phyloP scores from a whole-genome alignment of 37 sponge, comb jelly and placozoan genomes.

The Tethya wilhelma region DNA sequence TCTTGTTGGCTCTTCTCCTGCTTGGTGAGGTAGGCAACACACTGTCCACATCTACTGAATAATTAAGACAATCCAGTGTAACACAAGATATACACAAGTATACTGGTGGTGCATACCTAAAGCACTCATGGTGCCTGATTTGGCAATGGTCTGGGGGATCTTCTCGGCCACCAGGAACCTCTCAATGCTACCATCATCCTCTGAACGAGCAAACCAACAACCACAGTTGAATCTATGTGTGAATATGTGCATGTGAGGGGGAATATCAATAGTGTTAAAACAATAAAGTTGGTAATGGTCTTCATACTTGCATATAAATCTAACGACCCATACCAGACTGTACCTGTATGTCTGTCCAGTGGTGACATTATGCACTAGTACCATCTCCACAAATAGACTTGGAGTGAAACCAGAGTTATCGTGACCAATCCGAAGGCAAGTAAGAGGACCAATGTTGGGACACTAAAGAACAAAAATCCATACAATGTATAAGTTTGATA shows the following conservation, averaged over 20 bases:
- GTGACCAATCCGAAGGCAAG: slow-evolving; percentile 84
- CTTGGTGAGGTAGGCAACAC: slow-evolving; percentile 33
- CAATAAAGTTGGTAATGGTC: neutral
- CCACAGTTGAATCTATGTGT: slow-evolving; percentile 56
- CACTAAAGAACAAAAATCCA: slow-evolving; percentile 47
- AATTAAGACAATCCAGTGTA: neutral
- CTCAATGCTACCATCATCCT: slow-evolving; percentile 85
- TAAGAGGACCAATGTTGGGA: slow-evolving; percentile 84
- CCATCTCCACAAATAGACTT: slow-evolving; percentile 78
- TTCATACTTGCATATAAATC: neutral
- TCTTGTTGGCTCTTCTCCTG: slow-evolving; percentile 33
- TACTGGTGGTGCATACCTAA: too few relatives aligned
- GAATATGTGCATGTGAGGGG: too few relatives aligned
- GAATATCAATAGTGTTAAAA: neutral
- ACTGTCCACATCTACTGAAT: slow-evolving; percentile 47
- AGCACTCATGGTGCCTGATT: slow-evolving; percentile 32
- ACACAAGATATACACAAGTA: too few relatives aligned
- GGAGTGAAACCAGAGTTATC: slow-evolving; percentile 87
- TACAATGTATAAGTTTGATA: neutral
- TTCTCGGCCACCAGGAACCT: slow-evolving; percentile 84
- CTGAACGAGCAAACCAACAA: slow-evolving; percentile 74
- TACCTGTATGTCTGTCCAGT: slow-evolving; percentile 88
- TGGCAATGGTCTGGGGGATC: slow-evolving; percentile 35
- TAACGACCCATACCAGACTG: neutral
- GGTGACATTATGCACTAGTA: slow-evolving; percentile 83